Base-by-base conservation (phyloP, 2,113 vertebrate genomes). In the Calidris pugnax region DNA sequence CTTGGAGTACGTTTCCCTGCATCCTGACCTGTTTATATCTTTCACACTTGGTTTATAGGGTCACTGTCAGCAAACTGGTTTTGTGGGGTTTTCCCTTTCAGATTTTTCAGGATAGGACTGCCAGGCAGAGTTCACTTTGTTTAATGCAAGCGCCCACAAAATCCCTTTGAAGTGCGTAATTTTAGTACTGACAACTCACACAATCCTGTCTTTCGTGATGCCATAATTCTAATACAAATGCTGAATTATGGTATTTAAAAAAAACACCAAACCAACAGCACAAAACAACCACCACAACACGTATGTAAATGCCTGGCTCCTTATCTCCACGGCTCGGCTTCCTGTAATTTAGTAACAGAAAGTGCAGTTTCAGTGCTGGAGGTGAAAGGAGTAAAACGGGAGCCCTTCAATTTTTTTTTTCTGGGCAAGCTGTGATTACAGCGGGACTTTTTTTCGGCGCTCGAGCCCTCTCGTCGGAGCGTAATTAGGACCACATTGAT, bases 401-500 rank as follows among this genome's bases (percentile, higher is more conserved):
- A 95, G 93, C 96, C 7, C 96, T 96, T 33, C 69, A 51, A 53
- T 37, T 79, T 7, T 21, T n/a, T 90, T 84, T 76, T 71, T 89
- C 32, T 35, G 21, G 77, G 47, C 48, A 79, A 69, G 62, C 87
- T 71, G 83, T 93, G 93, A 95, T 45, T 94, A 51, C 94, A 96
- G 79, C 75, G 73, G 12, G 47, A 60, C 63, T 77, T 59, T 78
- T 89, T 60, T 28, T 28, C 7, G 33, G 73, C 20, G 63, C 94
- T 77, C 56, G 28, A 83, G 60, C 85, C 69, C 87, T 92, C 88
- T 93, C 77, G 80, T 89, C 12, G 86, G 63, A 81, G 89, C 32
- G 94, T 98, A 98, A 98, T 98, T 98, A 97, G 97, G 97, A 97
- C 91, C 98, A 97, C 95, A 93, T 97, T 98, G 98, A 94, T 95